Conservation (phyloP, 2,113 vertebrate species). For the Petroica traversi region DNA sequence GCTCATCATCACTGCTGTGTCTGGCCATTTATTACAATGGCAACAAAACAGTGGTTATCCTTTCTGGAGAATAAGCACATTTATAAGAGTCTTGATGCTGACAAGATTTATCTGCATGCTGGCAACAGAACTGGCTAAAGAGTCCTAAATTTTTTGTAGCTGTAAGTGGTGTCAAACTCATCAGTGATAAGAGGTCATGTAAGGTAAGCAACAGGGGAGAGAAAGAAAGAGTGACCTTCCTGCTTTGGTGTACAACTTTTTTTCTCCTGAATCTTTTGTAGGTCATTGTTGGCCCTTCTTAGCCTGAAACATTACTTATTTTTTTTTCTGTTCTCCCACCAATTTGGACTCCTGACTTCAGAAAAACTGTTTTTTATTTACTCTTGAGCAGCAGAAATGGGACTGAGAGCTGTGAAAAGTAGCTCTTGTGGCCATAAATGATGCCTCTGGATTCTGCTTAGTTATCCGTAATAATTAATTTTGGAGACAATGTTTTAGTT, state of each 20-base stretch:
- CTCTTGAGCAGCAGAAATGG: neutral
- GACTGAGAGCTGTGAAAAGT: neutral
- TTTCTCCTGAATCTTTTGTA: neutral
- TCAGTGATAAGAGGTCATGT: neutral
- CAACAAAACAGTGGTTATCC: neutral
- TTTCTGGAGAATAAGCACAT: neutral
- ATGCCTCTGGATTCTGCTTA: neutral
- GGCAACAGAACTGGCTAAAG: neutral
- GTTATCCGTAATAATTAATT: neutral
- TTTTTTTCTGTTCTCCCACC: neutral
- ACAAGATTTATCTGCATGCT: neutral
- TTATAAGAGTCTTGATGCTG: neutral
- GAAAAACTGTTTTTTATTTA: neutral
- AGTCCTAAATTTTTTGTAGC: neutral
- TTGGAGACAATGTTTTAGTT: neutral
- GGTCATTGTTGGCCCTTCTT: neutral
- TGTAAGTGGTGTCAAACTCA: neutral
- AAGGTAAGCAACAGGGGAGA: neutral
- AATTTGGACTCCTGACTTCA: neutral
- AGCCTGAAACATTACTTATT: neutral
- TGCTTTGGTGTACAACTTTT: neutral
- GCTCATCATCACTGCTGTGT: accelerated
- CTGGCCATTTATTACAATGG: neutral
- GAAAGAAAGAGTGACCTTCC: neutral
- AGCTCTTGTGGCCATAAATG: neutral